These are phyloP conservation scores for Clarias gariepinus DNA, from an alignment of 2,113 vertebrate species.

Conservation along the genomic window DNA sequence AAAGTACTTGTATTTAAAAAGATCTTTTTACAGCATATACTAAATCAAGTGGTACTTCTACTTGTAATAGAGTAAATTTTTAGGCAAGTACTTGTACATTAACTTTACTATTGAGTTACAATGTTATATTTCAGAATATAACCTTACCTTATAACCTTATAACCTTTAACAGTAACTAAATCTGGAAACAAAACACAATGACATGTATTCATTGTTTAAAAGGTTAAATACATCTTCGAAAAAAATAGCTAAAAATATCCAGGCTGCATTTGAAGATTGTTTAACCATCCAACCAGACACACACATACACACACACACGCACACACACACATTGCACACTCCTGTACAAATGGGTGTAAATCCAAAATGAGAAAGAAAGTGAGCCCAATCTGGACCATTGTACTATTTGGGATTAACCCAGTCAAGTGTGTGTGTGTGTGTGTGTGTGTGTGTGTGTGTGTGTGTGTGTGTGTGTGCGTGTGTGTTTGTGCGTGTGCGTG, in stretches of 20 bases:
- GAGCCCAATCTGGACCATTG: slow-evolving; percentile 32
- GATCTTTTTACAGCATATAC: too few species aligned
- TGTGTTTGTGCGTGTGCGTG: slow-evolving; percentile 26
- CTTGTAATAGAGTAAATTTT: too few species aligned
- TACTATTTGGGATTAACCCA: slow-evolving; percentile 50
- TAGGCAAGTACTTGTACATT: too few species aligned
- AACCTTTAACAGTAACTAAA: neutral
- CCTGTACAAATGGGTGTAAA: slow-evolving; percentile 33
- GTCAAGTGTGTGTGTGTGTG: slow-evolving; percentile 38
- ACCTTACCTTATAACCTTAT: neutral
- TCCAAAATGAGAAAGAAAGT: slow-evolving; percentile 41
- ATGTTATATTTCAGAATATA: neutral
- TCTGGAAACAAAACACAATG: neutral
- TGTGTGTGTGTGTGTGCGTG: slow-evolving; percentile 37
- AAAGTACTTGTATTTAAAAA: too few species aligned
- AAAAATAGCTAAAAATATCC: neutral
- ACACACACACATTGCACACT: slow-evolving; percentile 27
- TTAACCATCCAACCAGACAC: neutral
- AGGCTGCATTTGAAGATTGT: neutral
- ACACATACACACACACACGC: slow-evolving; percentile 6
- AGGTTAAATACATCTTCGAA: neutral
- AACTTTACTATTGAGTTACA: too few species aligned
- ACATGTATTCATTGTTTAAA: neutral
- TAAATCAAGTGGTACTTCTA: too few species aligned
- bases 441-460: slow-evolving; percentile 41